Evolutionary conservation across 2,797 vertebrate genomes (phyloP), one percentile per base, ranked within the genome.

Genomic region (Cossypha heuglini): DNA sequence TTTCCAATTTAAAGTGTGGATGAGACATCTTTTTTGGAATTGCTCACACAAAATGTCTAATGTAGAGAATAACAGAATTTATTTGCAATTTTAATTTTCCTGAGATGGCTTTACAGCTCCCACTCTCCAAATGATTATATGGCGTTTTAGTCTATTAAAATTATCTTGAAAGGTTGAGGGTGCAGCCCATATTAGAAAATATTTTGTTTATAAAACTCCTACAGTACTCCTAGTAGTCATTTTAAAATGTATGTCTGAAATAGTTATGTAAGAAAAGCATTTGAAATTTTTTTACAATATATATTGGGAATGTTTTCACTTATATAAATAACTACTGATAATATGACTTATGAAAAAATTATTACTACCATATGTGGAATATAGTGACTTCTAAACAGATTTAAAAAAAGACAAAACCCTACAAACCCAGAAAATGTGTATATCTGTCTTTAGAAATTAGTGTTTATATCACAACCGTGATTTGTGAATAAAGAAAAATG

Each of bases 401-500:
- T 97, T 97, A 97, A 97, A 97, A 96, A 96, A 52, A 68, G 95
- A 13, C 29, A 55, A 25, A 78, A 67, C 96, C 97, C 97, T 98
- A 97, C 97, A 97, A 98, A 98, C 98, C 97, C 98, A 97, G 97
- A 98, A 98, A 98, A 98, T 97, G 97, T 98, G 98, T 98, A 98
- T 98, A 98, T 98, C 98, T 98, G 98, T 98, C 98, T 98, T 98
- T 98, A 98, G 98, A 98, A 98, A 98, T 98, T 98, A 98, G 98
- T 98, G 98, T 98, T 98, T 98, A 98, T 98, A 98, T 98, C 98
- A 98, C 98, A 97, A 97, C 97, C 97, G 97, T 98, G 98, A 98
- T 98, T 98, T 98, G 98, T 98, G 98, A 98, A 98, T 98, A 98
- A 98, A 98, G 97, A 98, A 98, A 98, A 98, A 97, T 98, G 98